Evolutionary conservation across 2,888 invertebrate genomes (phyloP).

Genomic region (Campoletis raptor): DNA sequence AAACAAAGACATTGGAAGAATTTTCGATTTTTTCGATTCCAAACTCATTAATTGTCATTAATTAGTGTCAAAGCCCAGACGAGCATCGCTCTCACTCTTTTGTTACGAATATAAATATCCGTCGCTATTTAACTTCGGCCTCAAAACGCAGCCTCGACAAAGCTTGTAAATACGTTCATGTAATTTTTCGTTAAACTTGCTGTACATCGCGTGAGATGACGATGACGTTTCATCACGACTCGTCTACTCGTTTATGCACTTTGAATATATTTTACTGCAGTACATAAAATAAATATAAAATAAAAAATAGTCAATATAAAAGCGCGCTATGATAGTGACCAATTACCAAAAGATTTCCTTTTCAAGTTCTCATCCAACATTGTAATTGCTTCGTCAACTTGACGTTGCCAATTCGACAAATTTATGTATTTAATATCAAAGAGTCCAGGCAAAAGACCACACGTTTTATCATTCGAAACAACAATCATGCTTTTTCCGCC

Average conservation of each 20-base stretch:
- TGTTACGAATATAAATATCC: constrained; percentile 1
- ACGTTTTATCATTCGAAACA: constrained; percentile 14
- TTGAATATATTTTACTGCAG: background rate
- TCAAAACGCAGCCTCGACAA: constrained; percentile 76
- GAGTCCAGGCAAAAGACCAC: background rate
- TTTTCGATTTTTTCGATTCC: too few relatives aligned
- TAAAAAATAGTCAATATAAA: background rate
- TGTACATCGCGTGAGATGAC: constrained; percentile 4
- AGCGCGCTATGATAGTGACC: background rate
- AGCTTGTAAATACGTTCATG: background rate
- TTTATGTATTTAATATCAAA: constrained; percentile 10
- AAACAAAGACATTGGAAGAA: too few relatives aligned
- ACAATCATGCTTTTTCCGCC: background rate
- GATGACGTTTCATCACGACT: constrained; percentile 4
- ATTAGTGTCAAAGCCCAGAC: constrained; percentile 62
- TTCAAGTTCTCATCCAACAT: background rate
- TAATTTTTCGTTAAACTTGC: background rate
- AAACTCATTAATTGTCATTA: background rate
- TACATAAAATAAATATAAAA: background rate
- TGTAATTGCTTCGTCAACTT: constrained; percentile 2
- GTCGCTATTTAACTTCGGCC: constrained; percentile 79
- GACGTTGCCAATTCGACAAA: background rate
- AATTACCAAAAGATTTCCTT: background rate
- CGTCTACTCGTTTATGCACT: constrained; percentile 1
- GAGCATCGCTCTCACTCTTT: constrained; percentile 19